Base-by-base conservation (phyloP, 2,888 invertebrate species). In the Deladenus siricidicola region DNA sequence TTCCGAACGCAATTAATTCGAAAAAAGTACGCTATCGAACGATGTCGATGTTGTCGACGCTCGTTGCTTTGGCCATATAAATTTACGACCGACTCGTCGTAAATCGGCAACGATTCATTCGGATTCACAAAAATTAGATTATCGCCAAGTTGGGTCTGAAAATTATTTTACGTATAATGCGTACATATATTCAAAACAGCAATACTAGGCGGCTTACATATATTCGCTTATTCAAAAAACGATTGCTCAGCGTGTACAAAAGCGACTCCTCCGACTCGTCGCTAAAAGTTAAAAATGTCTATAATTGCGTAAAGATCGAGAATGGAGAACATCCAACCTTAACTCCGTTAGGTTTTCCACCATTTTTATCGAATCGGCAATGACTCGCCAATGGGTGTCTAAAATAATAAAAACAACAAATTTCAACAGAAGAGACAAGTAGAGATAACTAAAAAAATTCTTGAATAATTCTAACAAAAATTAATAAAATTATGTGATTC, bases 51-150 rank as follows among this genome's bases (percentile, higher is more conserved):
- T 63, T 50, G 50, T 45, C 34, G 53, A 45, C 24, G 48, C 47
- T 17, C 52, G 53, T 19, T 64, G 55, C 19, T 57, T 52, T 26
- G 3, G 29, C 30, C 39, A 55, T 68, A 69, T 34, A 63, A 65
- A 4, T 63, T 55, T 23, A 66, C 49, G 30, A 66, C 65, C n/a
- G 63, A 29, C 8, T 34, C 50, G 50, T 71, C 71, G 50, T 69
- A 71, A 51, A 71, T 70, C 21, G 65, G 64, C 34, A 68, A 59
- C 14, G 56, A 53, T 47, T 67, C 67, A 19, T 67, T 63, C 1
- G 69, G 66, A 58, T 70, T 71, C 28, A 70, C n/a, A 14, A 64
- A 56, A 0, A 71, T 23, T 21, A 71, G 23, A 24, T 48, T 58
- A 21, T 23, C 45, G 6, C 58, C 58, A 21, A 58, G 26, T 21